phyloP scores from a whole-genome alignment of 2,888 invertebrate genomes.

The Drosophila quinaria region DNA sequence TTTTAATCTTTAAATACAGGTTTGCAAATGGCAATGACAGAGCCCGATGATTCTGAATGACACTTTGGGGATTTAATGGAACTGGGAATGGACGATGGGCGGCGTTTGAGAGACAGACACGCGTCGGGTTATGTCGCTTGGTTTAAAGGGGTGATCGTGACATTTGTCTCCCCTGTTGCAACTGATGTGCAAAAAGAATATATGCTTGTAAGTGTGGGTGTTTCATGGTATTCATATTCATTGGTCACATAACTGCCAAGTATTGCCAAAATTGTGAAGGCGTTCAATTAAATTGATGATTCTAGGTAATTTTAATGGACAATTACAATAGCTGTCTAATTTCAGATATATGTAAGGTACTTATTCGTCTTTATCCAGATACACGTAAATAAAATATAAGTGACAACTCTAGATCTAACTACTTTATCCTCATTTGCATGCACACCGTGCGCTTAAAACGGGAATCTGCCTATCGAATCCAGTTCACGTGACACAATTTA shows the following conservation, averaged over 20 bases:
- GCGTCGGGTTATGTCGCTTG: constrained; percentile 41
- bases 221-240: neutral
- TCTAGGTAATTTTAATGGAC: neutral
- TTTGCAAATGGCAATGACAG: constrained; percentile 30
- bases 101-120: constrained; percentile 53
- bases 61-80: constrained; percentile 36
- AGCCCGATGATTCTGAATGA: constrained; percentile 21
- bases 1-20: neutral
- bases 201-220: constrained; percentile 17
- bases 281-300: constrained; percentile 9
- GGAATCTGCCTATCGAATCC: constrained; percentile 41
- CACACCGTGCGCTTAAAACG: constrained; percentile 37
- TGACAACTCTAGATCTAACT: constrained; percentile 23
- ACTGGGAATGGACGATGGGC: constrained; percentile 49
- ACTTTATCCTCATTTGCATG: constrained; percentile 41
- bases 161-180: neutral
- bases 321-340: neutral
- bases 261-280: constrained; percentile 7
- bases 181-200: neutral
- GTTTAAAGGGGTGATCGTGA: constrained; percentile 37
- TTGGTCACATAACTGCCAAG: constrained; percentile 11
- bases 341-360: neutral
- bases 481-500: constrained; percentile 48
- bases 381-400: neutral
- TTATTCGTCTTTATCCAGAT: neutral